Percentiles rank a stretch among this genome's conserved stretches.
phyloP scores from a whole-genome alignment of 2,797 vertebrate genomes.

The Cetoscarus ocellatus region DNA sequence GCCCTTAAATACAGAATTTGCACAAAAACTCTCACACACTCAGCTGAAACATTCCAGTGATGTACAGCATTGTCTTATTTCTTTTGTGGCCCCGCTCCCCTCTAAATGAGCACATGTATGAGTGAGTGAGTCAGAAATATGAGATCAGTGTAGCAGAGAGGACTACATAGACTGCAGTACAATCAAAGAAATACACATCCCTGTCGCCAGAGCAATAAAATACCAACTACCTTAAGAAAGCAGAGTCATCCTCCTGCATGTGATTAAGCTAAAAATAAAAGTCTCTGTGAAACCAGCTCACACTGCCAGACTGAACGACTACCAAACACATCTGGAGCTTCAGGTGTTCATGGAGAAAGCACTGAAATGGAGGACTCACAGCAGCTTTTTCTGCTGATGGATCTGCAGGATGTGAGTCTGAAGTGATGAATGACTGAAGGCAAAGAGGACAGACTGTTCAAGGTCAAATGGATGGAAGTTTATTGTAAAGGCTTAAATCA shows the following conservation, averaged over 20 bases:
- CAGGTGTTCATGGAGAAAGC: neutral
- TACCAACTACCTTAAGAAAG: constrained; percentile 17
- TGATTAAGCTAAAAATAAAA: constrained; percentile 41
- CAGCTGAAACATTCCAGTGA: constrained; percentile 52
- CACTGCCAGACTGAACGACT: constrained; percentile 54
- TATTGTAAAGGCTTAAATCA: constrained; percentile 1
- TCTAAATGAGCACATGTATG: constrained; percentile 37
- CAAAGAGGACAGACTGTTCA: neutral
- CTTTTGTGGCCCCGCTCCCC: neutral
- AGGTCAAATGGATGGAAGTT: neutral
- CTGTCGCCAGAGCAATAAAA: constrained; percentile 27
- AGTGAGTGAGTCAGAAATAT: neutral
- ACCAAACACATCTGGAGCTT: constrained; percentile 51
- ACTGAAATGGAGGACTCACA: constrained; percentile 1
- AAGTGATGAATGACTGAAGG: neutral
- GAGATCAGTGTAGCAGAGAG: constrained; percentile 13
- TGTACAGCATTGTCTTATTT: constrained; percentile 6
- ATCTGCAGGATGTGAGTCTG: neutral
- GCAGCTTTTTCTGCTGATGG: neutral
- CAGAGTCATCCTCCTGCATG: neutral
- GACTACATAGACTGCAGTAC: constrained; percentile 51
- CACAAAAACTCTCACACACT: constrained; percentile 49
- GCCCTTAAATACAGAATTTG: constrained; percentile 49
- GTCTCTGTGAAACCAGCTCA: constrained; percentile 60
- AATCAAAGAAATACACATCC: constrained; percentile 51